These are phyloP conservation scores for Gymnopithys bicolor DNA, from an alignment of 2,797 vertebrate genomes.

Conservation along the genomic window DNA sequence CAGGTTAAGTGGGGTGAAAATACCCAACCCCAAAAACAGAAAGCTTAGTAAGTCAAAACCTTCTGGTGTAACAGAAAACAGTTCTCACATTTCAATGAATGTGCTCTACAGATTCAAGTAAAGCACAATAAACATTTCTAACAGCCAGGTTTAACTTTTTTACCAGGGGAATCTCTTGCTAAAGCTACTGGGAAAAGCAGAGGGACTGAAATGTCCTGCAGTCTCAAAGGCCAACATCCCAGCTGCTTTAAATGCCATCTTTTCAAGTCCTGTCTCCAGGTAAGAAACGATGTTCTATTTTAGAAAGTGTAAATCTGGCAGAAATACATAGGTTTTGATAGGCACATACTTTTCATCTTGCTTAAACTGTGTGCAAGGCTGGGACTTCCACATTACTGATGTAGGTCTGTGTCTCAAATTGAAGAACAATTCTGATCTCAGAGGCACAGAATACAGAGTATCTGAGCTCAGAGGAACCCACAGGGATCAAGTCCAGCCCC, in stretches of 20 bases:
- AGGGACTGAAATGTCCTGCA: not conserved
- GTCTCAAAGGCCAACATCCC: not conserved
- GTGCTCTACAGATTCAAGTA: not conserved
- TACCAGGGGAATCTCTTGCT: not conserved
- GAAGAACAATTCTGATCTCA: not conserved
- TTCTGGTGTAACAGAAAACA: not conserved
- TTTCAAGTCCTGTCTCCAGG: not conserved
- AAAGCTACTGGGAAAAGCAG: not conserved
- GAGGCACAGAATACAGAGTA: not conserved
- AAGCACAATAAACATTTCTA: not conserved
- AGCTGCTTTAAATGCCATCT: not conserved
- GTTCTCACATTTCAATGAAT: not conserved
- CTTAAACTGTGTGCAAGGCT: not conserved
- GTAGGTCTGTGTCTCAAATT: not conserved
- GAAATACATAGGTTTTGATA: not conserved
- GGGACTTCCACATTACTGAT: not conserved
- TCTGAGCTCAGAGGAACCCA: not conserved
- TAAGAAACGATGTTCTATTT: not conserved
- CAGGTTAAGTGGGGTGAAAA: not conserved
- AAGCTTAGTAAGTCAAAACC: not conserved
- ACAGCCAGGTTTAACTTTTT: not conserved
- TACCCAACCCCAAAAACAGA: not conserved
- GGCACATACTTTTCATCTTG: not conserved
- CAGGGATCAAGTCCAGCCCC: fast-evolving
- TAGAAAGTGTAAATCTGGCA: not conserved